Conservation (phyloP, 1,140 invertebrate species). For the Periplaneta americana region DNA sequence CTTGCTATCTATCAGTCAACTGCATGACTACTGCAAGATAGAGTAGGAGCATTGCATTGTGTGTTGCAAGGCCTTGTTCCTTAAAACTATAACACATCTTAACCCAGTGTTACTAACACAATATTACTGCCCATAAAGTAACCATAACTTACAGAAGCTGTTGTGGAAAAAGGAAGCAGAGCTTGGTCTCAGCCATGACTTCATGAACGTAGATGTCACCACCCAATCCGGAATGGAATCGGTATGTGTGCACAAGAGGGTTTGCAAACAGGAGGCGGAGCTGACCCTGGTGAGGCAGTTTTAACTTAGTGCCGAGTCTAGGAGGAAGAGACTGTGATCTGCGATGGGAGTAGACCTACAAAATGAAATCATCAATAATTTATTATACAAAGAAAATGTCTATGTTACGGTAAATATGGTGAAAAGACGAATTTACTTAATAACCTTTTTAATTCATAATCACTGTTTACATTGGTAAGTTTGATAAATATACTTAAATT, state of each 20-base stretch:
- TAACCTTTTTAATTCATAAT: too few species aligned
- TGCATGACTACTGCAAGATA: too few species aligned
- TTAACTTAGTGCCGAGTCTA: constrained; percentile 69
- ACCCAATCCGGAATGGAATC: constrained; percentile 85
- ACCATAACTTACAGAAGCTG: constrained; percentile 75
- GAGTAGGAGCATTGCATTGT: too few species aligned
- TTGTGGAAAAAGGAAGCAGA: constrained; percentile 81
- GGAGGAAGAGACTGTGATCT: constrained; percentile 82
- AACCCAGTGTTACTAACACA: not conserved
- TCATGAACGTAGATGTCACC: constrained; percentile 91
- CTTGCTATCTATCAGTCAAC: too few species aligned
- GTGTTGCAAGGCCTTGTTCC: too few species aligned
- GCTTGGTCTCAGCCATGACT: constrained; percentile 84
- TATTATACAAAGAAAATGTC: too few species aligned
- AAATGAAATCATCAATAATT: not conserved
- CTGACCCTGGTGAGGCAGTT: constrained; percentile 69
- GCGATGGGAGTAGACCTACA: constrained; percentile 59
- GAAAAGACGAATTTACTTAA: not conserved
- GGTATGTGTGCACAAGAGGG: constrained; percentile 74
- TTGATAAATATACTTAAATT: too few species aligned
- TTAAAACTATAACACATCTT: not conserved
- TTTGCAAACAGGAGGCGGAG: constrained; percentile 70
- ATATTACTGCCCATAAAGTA: not conserved
- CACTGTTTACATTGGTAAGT: too few species aligned
- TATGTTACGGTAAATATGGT: too few species aligned